Conservation (phyloP, 2,797 vertebrate genomes). For the Sparidentex hasta region DNA sequence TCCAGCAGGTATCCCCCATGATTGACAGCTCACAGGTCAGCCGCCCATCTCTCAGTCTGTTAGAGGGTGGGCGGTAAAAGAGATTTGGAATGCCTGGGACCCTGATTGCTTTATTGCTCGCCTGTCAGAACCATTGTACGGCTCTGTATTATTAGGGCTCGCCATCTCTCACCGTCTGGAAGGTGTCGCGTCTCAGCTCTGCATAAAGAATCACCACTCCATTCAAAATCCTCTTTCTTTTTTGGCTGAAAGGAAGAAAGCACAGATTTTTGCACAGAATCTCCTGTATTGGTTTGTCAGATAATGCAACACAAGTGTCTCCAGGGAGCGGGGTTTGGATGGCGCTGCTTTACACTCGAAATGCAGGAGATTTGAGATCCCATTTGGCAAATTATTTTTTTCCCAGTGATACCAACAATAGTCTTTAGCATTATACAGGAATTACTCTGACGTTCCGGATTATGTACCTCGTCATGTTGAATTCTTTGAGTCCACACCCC, state of each 20-base stretch:
- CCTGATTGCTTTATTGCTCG: constrained; percentile 89
- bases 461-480: constrained; percentile 52
- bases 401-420: constrained; percentile 65
- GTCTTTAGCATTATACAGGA: constrained; percentile 57
- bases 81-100: constrained; percentile 88
- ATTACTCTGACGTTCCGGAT: constrained; percentile 63
- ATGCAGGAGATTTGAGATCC: constrained; percentile 74
- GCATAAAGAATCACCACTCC: constrained; percentile 85
- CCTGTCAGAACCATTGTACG: constrained; percentile 88
- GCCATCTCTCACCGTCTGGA: constrained; percentile 87
- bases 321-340: constrained; percentile 76
- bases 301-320: constrained; percentile 81
- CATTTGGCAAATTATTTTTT: constrained; percentile 75
- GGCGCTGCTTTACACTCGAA: constrained; percentile 70
- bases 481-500: constrained; percentile 20
- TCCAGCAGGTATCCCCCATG: constrained; percentile 87
- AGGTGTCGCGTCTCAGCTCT: constrained; percentile 83
- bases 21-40: constrained; percentile 90
- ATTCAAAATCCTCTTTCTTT: constrained; percentile 85
- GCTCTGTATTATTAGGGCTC: constrained; percentile 87
- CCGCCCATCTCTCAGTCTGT: constrained; percentile 86
- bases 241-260: constrained; percentile 82
- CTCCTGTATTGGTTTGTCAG: constrained; percentile 83
- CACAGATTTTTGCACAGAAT: constrained; percentile 83
- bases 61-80: constrained; percentile 86